Evolutionary conservation across 2,113 vertebrate species (phyloP), one percentile per base, ranked within the genome.

Genomic region (Baryphthengus martii): DNA sequence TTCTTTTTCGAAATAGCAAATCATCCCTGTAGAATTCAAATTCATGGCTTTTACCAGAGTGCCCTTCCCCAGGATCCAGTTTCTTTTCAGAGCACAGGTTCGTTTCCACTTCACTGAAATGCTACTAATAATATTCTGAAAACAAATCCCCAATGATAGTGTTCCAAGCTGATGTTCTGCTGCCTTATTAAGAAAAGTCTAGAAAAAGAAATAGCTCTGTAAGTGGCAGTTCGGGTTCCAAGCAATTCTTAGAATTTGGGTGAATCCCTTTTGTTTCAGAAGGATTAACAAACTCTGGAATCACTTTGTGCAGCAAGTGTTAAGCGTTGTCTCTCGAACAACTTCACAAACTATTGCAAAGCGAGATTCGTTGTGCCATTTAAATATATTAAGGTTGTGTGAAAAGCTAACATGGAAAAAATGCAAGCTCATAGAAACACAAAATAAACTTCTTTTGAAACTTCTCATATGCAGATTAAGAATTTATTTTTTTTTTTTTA

Each of bases 91-190:
- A 92, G 78, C 39, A 82, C 62, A 95, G 71, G 93, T 95, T 95
- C 94, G 82, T 87, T 97, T 97, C 96, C 90, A 94, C 71, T 94
- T 84, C 95, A 95, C 79, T 85, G 90, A 94, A 93, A 96, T 35
- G 95, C 88, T 96, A 87, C 75, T 95, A 96, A 97, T 83, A 97
- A 96, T 94, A 97, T 97, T 96, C 93, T 96, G 87, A 96, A 96
- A 97, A 87, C 96, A 96, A 96, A 89, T 95, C 97, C 91, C 78
- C 88, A 95, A 90, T 85, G 93, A 95, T 53, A 88, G 81, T 44
- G 93, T 97, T 97, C 95, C 81, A 97, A 95, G 93, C 17, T 88
- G 85, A 81, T 56, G 76, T 93, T 95, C 90, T 90, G 82, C 92
- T 97, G 79, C 92, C 81, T 95, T 95, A 87, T 95, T 82, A 95